Evolutionary conservation across 2,888 invertebrate species (phyloP), one percentile per base, ranked within the genome.

Genomic region (Tetanocera ferruginea): DNA sequence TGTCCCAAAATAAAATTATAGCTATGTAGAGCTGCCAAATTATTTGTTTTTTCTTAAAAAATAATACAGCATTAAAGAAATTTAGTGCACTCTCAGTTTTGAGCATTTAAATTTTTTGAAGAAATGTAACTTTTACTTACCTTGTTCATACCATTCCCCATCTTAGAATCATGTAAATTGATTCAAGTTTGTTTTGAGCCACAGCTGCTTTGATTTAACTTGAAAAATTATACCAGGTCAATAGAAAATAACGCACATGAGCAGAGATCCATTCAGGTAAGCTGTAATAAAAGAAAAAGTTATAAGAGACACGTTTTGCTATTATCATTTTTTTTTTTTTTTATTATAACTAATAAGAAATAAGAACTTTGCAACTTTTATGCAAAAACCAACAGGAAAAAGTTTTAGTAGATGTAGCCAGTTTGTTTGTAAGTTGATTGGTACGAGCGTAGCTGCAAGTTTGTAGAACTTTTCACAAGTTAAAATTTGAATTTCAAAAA

Each of bases 111-210:
- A n/a, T n/a, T n/a, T n/a, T n/a, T n/a, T n/a, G n/a, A n/a, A n/a
- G n/a, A n/a, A n/a, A n/a, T n/a, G n/a, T n/a, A n/a, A n/a, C n/a
- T n/a, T n/a, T n/a, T n/a, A n/a, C 90, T 92, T 91, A 95, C 96
- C 95, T 95, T 96, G 91, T 96, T 96, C 96, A 96, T 96, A 91
- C 96, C 96, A 94, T 96, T 95, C 91, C 96, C 96, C 95, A 96
- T 93, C 90, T 87, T 90, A 60, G 90, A 86, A 81, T 86, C 88
- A 88, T 88, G 85, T 87, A 88, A 87, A 19, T 66, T 83, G 23
- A 6, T 60, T 25, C 25, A 60, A 14, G 4, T 23, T 14, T 60
- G 60, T 60, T 60, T 60, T 9, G 28, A 60, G 60, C 60, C 11
- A 28, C 60, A 60, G 55, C 55, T 60, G 11, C 37, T 43, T 14